phyloP scores from a whole-genome alignment of 2,113 vertebrate species.

The Smithornis capensis region DNA sequence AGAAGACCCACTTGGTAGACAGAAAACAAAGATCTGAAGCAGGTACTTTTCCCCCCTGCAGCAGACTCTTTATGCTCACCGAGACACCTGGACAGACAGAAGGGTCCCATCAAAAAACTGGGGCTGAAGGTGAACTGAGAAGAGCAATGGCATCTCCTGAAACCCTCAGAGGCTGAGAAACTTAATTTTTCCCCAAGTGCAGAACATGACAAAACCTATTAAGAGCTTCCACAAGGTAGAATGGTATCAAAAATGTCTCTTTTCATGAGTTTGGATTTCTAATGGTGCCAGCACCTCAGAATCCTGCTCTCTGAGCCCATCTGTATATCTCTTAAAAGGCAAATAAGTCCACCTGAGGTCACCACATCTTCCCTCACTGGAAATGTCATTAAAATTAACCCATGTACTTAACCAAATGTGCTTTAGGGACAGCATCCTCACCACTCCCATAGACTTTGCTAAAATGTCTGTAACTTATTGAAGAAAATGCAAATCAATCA shows the following conservation, averaged over 20 bases:
- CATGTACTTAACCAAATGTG: not conserved
- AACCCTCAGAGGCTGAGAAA: not conserved
- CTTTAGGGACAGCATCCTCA: not conserved
- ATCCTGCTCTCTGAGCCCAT: not conserved
- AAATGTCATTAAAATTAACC: not conserved
- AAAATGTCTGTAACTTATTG: not conserved
- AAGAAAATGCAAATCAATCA: constrained; percentile 23
- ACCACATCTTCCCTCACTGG: not conserved
- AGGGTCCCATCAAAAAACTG: not conserved
- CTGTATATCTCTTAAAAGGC: not conserved
- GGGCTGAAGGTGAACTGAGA: not conserved
- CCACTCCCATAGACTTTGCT: not conserved
- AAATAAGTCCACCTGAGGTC: not conserved
- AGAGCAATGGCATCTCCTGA: not conserved
- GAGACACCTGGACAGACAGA: not conserved
- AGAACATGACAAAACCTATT: not conserved
- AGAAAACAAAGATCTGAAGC: not conserved
- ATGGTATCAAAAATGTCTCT: not conserved
- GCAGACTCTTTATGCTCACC: not conserved
- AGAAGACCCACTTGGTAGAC: not conserved
- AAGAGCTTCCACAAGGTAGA: not conserved
- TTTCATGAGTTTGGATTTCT: not conserved
- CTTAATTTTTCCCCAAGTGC: not conserved
- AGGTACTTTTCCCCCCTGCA: not conserved
- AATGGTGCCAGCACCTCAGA: accelerated